Conservation (phyloP, 2,113 vertebrate species). For the Dasyornis broadbenti region DNA sequence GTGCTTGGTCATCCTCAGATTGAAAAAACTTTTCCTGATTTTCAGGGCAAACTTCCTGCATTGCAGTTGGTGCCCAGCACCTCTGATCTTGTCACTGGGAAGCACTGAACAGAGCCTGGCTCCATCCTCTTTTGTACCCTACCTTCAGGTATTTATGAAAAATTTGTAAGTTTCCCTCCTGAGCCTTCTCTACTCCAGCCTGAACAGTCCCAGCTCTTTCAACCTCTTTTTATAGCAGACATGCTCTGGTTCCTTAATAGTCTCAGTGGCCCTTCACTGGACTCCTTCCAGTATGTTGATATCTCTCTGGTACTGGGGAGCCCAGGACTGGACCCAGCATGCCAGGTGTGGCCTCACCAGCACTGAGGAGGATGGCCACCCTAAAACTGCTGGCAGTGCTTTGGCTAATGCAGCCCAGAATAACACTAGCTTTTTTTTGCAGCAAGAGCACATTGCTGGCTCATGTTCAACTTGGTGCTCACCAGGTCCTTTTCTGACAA, state of each 20-base stretch:
- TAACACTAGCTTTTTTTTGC: neutral
- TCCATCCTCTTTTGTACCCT: neutral
- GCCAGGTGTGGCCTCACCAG: neutral
- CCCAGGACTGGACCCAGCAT: neutral
- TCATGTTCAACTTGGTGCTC: neutral
- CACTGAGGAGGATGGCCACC: neutral
- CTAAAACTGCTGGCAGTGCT: neutral
- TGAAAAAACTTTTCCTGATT: neutral
- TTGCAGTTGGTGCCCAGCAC: neutral
- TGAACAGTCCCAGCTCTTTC: neutral
- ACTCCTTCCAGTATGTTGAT: fast-evolving
- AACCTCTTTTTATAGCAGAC: neutral
- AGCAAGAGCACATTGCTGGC: neutral
- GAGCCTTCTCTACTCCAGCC: neutral
- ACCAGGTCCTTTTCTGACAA: neutral
- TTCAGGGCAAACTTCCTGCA: neutral
- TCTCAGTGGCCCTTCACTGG: neutral
- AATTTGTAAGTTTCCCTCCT: neutral
- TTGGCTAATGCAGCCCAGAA: neutral
- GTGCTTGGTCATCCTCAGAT: fast-evolving
- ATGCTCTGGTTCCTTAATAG: too few relatives aligned
- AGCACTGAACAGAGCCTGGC: neutral
- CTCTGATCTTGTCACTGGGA: neutral
- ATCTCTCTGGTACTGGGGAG: neutral
- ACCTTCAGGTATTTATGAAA: neutral